A percentile compares a stretch with the other conserved stretches of the same genome.
These are phyloP conservation scores for Fissipunctia ypsillon DNA, from an alignment of 2,888 invertebrate genomes.

Conservation along the genomic window DNA sequence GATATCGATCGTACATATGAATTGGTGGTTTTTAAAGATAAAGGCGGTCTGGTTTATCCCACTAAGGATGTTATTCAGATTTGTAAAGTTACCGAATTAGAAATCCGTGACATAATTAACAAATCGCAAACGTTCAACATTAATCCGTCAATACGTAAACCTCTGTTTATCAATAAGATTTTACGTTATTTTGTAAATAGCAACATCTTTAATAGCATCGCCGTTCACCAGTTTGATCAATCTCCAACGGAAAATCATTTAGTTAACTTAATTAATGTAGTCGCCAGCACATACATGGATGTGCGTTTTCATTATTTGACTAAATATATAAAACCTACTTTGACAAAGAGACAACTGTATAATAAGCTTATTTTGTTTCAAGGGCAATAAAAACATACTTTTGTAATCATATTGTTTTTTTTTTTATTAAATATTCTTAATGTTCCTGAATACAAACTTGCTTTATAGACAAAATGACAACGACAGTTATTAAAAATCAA, in stretches of 20 bases:
- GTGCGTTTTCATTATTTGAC: too few species aligned
- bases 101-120: conserved; percentile 1
- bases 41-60: background rate
- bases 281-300: too few species aligned
- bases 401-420: too few species aligned
- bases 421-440: too few species aligned
- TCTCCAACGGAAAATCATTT: conserved; percentile 1
- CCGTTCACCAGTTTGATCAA: background rate
- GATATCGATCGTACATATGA: background rate
- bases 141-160: background rate
- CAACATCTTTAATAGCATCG: conserved; percentile 3
- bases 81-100: background rate
- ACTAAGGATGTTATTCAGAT: background rate
- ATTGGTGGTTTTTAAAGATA: too few species aligned
- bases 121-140: conserved; percentile 1
- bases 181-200: conserved; percentile 6
- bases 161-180: background rate
- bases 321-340: too few species aligned
- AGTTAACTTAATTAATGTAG: background rate
- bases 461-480: too few species aligned
- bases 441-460: too few species aligned
- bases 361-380: too few species aligned
- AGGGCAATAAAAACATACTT: too few species aligned
- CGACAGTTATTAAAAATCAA: too few species aligned
- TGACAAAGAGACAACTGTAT: too few species aligned